Percentiles rank a stretch among this genome's conserved stretches.
Evolutionary conservation across 1,140 invertebrate species (phyloP).

Genomic region (Pantala flavescens): DNA sequence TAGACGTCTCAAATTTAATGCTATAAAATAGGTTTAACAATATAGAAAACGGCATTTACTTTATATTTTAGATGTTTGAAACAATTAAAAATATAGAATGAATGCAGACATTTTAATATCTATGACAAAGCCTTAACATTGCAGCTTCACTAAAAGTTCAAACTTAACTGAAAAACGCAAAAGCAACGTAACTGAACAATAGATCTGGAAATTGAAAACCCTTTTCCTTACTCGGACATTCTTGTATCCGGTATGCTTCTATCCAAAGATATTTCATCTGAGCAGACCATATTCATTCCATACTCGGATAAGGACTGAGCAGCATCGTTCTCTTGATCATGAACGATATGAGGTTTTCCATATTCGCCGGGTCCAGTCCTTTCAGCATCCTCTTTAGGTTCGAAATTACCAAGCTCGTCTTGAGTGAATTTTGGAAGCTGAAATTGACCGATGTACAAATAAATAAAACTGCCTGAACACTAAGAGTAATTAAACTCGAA

Average conservation of each 20-base stretch:
- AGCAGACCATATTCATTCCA: constrained; percentile 95
- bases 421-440: constrained; percentile 27
- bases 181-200: background rate
- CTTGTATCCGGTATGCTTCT: constrained; percentile 80
- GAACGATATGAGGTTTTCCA: constrained; percentile 63
- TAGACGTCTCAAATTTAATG: too few species aligned
- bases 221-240: constrained; percentile 55
- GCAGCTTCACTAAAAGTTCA: too few species aligned
- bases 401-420: constrained; percentile 50
- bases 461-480: constrained; percentile 13
- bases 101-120: too few species aligned
- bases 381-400: constrained; percentile 46
- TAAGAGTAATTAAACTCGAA: constrained; percentile 23
- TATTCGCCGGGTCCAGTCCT: constrained; percentile 71
- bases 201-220: background rate
- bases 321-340: constrained; percentile 64
- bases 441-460: background rate
- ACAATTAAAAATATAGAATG: too few species aligned
- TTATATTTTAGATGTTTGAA: too few species aligned
- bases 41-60: too few species aligned
- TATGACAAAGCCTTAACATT: too few species aligned
- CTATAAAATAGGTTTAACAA: too few species aligned
- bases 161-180: background rate
- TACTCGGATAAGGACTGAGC: constrained; percentile 72
- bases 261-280: constrained; percentile 81